phyloP scores from a whole-genome alignment of 2,888 invertebrate genomes.

The Stictocephala bisonia region DNA sequence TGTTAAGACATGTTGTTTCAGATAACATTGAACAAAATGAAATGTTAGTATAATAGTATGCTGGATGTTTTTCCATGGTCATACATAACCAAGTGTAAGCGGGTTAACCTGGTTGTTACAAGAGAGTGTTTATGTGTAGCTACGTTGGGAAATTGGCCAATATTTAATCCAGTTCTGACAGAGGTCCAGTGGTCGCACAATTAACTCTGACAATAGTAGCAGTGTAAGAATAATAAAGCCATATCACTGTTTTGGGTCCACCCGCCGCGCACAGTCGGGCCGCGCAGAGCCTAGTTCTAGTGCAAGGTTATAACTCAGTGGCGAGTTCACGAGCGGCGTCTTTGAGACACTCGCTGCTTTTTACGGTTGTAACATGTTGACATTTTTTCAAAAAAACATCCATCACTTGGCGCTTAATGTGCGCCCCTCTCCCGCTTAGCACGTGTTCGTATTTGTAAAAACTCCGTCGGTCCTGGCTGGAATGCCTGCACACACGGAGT shows the following conservation, averaged over 20 bases:
- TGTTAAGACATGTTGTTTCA: too few species aligned
- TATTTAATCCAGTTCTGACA: slow-evolving; percentile 18
- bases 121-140: too few species aligned
- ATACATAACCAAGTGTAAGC: too few species aligned
- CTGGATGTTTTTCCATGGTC: too few species aligned
- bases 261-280: too few species aligned
- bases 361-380: slow-evolving; percentile 46
- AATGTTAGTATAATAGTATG: too few species aligned
- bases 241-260: slow-evolving; percentile 30
- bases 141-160: slow-evolving; percentile 5
- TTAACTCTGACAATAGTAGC: slow-evolving; percentile 25
- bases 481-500: slow-evolving; percentile 38
- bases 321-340: slow-evolving; percentile 25
- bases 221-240: slow-evolving; percentile 44
- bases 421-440: slow-evolving; percentile 27
- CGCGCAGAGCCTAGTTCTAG: slow-evolving; percentile 7
- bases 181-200: slow-evolving; percentile 23
- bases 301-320: slow-evolving; percentile 42
- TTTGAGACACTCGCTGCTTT: slow-evolving; percentile 39
- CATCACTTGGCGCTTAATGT: slow-evolving; percentile 34
- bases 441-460: slow-evolving; percentile 44
- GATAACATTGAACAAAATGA: too few species aligned
- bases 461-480: slow-evolving; percentile 30
- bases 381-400: slow-evolving; percentile 45
- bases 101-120: too few species aligned